Conservation (phyloP, 2,888 invertebrate species). For the Sinodicranocentrus sp. region DNA sequence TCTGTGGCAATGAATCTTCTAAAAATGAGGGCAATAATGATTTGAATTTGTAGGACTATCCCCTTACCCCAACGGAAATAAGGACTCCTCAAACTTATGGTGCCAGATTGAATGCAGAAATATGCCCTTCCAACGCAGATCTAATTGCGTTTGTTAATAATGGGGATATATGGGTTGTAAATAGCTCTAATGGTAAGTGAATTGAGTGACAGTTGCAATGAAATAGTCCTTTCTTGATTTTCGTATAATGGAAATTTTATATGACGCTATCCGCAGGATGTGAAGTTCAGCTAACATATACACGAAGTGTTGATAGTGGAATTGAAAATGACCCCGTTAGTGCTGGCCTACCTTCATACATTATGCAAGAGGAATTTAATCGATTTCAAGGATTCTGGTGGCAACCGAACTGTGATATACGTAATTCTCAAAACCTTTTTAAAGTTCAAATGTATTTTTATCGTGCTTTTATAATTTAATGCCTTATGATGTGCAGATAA, state of each 20-base stretch:
- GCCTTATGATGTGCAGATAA: slow-evolving; percentile 69
- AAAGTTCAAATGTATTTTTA: no score
- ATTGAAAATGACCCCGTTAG: slow-evolving; percentile 90
- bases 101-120: slow-evolving; percentile 88
- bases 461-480: no score
- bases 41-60: slow-evolving; percentile 76
- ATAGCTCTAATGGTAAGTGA: slow-evolving; percentile 80
- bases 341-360: slow-evolving; percentile 98
- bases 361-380: slow-evolving; percentile 98
- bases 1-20: no score
- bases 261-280: slow-evolving; percentile 81
- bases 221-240: not conserved
- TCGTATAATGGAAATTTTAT: not conserved
- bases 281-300: slow-evolving; percentile 86
- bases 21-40: no score
- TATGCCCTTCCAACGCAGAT: slow-evolving; percentile 88
- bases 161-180: slow-evolving; percentile 94
- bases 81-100: slow-evolving; percentile 81
- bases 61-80: slow-evolving; percentile 78
- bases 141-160: slow-evolving; percentile 94
- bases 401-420: slow-evolving; percentile 85
- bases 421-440: slow-evolving; percentile 44
- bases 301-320: slow-evolving; percentile 83
- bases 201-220: not conserved
- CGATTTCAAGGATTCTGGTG: slow-evolving; percentile 99